phyloP scores from a whole-genome alignment of 2,888 invertebrate genomes.

The Ctena decussata region DNA sequence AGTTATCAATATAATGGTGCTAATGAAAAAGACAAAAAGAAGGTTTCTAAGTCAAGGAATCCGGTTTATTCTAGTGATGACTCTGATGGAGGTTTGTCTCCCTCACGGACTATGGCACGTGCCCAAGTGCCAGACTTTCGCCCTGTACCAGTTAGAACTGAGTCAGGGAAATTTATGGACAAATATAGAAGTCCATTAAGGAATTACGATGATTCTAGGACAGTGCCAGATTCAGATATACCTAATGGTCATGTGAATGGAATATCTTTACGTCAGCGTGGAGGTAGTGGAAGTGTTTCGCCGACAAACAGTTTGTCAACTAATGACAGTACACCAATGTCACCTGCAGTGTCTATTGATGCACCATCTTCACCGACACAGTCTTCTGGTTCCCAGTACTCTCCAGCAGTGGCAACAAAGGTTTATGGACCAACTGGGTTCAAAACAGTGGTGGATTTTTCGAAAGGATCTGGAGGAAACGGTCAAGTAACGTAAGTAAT shows the following conservation, averaged over 20 bases:
- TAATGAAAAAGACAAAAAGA: constrained; percentile 45
- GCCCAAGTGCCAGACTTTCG: constrained; percentile 67
- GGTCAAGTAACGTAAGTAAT: constrained; percentile 2
- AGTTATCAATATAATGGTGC: constrained; percentile 60
- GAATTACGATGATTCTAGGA: neutral
- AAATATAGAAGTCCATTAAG: constrained; percentile 28
- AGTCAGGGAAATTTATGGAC: constrained; percentile 64
- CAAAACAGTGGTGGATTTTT: constrained; percentile 58
- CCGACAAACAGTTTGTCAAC: constrained; percentile 64
- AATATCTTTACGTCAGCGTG: neutral
- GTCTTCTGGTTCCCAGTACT: constrained; percentile 42
- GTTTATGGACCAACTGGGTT: constrained; percentile 41
- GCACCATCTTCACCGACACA: constrained; percentile 57
- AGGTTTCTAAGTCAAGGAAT: constrained; percentile 47
- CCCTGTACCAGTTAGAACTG: constrained; percentile 48
- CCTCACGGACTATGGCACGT: constrained; percentile 64
- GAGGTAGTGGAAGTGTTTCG: constrained; percentile 47
- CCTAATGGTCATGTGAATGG: neutral
- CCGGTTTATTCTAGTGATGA: constrained; percentile 65
- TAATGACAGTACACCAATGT: constrained; percentile 61
- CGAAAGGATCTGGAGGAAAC: neutral
- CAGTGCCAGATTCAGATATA: neutral
- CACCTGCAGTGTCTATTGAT: constrained; percentile 47
- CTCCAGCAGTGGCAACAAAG: constrained; percentile 42
- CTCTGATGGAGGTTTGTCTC: constrained; percentile 69